phyloP scores from a whole-genome alignment of 2,113 vertebrate species.

The Rhinolophus sinicus region DNA sequence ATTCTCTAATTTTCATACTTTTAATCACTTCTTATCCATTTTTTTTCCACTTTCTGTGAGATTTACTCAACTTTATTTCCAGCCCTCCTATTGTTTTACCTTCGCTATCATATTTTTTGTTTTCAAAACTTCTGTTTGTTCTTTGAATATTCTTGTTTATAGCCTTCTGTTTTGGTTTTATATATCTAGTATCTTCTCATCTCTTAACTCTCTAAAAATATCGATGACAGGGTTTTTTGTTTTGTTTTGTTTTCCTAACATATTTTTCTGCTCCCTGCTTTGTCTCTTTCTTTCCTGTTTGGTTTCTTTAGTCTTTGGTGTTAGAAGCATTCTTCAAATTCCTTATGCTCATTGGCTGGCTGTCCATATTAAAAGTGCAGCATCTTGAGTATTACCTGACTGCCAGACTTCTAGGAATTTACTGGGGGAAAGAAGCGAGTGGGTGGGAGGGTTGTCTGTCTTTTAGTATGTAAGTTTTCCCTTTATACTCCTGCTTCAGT shows the following conservation, averaged over 20 bases:
- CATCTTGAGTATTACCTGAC: background rate
- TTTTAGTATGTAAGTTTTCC: background rate
- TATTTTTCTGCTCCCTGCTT: background rate
- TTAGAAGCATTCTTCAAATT: background rate
- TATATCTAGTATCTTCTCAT: background rate
- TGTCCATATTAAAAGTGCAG: background rate
- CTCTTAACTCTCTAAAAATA: constrained; percentile 34
- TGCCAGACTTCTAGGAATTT: background rate
- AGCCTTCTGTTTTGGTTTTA: background rate
- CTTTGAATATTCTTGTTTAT: background rate
- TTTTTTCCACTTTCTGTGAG: background rate
- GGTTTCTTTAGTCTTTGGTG: background rate
- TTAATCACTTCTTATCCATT: background rate
- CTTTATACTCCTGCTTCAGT: background rate
- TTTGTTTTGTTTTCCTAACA: background rate
- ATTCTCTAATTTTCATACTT: background rate
- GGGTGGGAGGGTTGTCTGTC: background rate
- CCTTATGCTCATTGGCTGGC: background rate
- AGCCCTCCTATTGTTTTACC: background rate
- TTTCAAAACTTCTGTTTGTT: constrained; percentile 1
- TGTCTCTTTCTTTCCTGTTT: background rate
- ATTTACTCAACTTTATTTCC: constrained; percentile 11
- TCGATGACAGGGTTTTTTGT: background rate
- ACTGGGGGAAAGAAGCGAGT: background rate
- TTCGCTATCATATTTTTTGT: background rate